Evolutionary conservation across 2,113 vertebrate species (phyloP).

Genomic region (Sylvia atricapilla): DNA sequence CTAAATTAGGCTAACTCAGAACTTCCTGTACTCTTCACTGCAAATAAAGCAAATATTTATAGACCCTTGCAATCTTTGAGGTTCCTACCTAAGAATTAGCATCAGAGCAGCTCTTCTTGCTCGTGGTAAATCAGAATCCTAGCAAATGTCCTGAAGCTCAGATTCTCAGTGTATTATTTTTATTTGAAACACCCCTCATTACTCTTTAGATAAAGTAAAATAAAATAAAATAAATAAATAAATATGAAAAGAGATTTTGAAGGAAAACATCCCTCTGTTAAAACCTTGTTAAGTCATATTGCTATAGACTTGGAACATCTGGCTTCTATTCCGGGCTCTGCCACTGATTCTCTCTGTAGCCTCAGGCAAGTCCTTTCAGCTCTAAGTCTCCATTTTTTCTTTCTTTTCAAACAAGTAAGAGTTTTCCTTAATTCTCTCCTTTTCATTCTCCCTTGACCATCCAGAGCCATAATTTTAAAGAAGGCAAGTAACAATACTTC

Average conservation of each 20-base stretch:
- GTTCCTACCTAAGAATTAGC: constrained; percentile 2
- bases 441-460: background rate
- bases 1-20: constrained; percentile 58
- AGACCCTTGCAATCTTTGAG: constrained; percentile 25
- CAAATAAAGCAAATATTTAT: constrained; percentile 62
- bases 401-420: background rate
- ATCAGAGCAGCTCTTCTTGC: background rate
- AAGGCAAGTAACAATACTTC: background rate
- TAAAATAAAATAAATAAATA: background rate
- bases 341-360: background rate
- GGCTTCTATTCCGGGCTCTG: background rate
- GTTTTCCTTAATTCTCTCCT: background rate
- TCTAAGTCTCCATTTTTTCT: background rate
- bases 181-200: background rate
- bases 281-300: background rate
- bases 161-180: background rate
- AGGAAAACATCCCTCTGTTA: background rate
- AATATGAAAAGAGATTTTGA: background rate
- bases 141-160: background rate
- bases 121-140: background rate
- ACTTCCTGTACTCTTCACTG: constrained; percentile 49
- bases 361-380: constrained; percentile 3
- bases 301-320: background rate
- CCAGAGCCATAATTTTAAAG: background rate
- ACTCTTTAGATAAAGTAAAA: background rate